phyloP scores from a whole-genome alignment of 2,113 vertebrate species.

The Barbus barbus region DNA sequence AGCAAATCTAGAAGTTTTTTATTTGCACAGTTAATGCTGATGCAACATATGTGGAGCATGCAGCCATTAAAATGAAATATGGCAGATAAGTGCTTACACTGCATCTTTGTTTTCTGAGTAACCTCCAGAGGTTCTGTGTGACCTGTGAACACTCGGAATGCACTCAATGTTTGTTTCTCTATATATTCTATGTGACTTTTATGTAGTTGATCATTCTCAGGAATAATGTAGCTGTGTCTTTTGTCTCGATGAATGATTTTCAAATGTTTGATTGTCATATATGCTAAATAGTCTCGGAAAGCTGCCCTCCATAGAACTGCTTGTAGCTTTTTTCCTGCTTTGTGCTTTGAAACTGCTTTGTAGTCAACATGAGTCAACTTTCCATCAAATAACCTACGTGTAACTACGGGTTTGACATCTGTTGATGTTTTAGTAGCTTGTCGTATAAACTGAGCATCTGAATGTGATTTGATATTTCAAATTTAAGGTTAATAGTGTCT shows the following conservation, averaged over 20 bases:
- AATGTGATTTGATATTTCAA: not conserved
- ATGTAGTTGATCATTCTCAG: not conserved
- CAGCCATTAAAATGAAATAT: not conserved
- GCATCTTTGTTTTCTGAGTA: not conserved
- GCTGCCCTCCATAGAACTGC: constrained; percentile 59
- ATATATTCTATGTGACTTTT: not conserved
- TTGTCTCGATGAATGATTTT: not conserved
- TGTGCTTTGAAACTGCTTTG: constrained; percentile 50
- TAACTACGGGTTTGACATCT: not conserved
- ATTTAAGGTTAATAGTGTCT: not conserved
- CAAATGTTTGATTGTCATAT: not conserved
- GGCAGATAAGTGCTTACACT: not conserved
- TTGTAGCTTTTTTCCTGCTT: constrained; percentile 57
- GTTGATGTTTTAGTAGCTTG: not conserved
- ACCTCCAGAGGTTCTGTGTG: not conserved
- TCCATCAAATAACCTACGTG: constrained; percentile 40
- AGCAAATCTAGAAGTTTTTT: not conserved
- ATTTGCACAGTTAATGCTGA: constrained; percentile 9
- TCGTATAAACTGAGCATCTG: not conserved
- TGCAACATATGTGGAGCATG: not conserved
- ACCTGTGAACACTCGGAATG: not conserved
- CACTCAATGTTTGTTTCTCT: not conserved
- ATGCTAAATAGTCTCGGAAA: constrained; percentile 31
- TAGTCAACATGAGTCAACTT: constrained; percentile 51
- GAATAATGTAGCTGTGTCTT: not conserved